Evolutionary conservation across 2,888 invertebrate genomes (phyloP).

Genomic region (Lasioglossum malachurum): DNA sequence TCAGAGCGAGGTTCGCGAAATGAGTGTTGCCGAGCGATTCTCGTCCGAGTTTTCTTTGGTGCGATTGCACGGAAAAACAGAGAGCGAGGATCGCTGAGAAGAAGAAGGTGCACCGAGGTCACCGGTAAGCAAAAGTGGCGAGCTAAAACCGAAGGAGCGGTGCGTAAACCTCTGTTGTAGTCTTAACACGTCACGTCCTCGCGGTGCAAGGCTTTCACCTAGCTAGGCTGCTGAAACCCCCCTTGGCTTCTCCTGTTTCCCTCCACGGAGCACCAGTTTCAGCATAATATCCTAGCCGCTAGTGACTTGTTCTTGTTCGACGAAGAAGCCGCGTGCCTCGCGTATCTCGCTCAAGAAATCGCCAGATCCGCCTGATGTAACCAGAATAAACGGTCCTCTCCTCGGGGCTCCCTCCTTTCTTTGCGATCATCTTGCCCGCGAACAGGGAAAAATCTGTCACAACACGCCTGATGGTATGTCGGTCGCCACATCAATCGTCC

Average conservation of each 20-base stretch:
- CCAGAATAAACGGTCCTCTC: slow-evolving; percentile 8
- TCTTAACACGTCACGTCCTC: slow-evolving; percentile 67
- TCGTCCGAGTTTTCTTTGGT: slow-evolving; percentile 3
- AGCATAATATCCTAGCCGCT: slow-evolving; percentile 62
- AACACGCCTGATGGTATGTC: neutral
- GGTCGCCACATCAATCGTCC: neutral
- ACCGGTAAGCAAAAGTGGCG: slow-evolving; percentile 43
- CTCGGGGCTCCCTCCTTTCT: neutral
- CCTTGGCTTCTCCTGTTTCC: slow-evolving; percentile 55
- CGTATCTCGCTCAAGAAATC: slow-evolving; percentile 51
- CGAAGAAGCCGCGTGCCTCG: slow-evolving; percentile 63
- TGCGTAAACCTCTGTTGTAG: slow-evolving; percentile 62
- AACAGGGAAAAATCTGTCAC: slow-evolving; percentile 2
- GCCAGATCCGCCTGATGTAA: slow-evolving; percentile 24
- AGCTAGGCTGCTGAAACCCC: slow-evolving; percentile 63
- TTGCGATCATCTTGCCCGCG: neutral
- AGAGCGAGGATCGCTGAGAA: neutral
- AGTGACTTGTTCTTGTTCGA: slow-evolving; percentile 58
- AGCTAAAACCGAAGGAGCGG: slow-evolving; percentile 42
- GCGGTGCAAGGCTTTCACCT: slow-evolving; percentile 75
- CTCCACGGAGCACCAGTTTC: slow-evolving; percentile 70
- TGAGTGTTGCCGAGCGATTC: neutral
- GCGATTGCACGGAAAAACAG: neutral
- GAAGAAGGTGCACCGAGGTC: slow-evolving; percentile 30
- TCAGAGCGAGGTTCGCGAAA: neutral